Base-by-base conservation (phyloP, 2,888 invertebrate genomes). In the Synanthedon vespiformis region DNA sequence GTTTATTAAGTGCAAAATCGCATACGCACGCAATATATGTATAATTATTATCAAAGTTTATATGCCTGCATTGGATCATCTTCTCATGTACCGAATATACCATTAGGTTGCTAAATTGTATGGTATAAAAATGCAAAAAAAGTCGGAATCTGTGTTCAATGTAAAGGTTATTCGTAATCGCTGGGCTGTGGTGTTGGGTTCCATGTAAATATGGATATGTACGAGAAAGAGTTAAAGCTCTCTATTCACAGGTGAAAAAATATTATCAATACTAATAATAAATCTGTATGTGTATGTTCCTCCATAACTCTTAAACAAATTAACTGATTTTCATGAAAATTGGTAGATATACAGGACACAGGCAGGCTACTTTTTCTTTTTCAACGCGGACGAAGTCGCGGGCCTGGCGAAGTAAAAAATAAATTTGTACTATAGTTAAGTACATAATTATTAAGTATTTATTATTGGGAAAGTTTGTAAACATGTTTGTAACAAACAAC, bases 101-200 rank as follows among this genome's bases (percentile, higher is more conserved):
- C 64, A 72, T 78, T 76, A 74, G 68, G 61, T 65, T 57, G 66
- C 67, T 70, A 80, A 80, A 80, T 78, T 78, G 74, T 73, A 70
- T 58, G 68, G 60, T 74, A 74, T 80, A 77, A 75, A 49, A 74
- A 79, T 74, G 74, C 71, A 79, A 79, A 80, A 34, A 80, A 76
- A 64, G 58, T 63, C 55, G 62, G 63, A 74, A 71, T 74, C 70
- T 54, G 51, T 58, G 55, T 57, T 55, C 56, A 64, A 63, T 59
- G 60, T 57, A 58, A 61, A 58, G 58, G 57, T 58, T 58, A 57
- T 34, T 50, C 48, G 56, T 58, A 63, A 61, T 62, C 57, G 58
- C 56, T 52, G 55, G 49, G 55, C 58, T 58, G 61, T 57, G 57
- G 60, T 57, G 60, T 60, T 52, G 57, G 58, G 49, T 56, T 57